A percentile compares a stretch with the other conserved stretches of the same genome.
phyloP scores from a whole-genome alignment of 2,888 invertebrate species.

The Cataglyphis rosenhaueri region DNA sequence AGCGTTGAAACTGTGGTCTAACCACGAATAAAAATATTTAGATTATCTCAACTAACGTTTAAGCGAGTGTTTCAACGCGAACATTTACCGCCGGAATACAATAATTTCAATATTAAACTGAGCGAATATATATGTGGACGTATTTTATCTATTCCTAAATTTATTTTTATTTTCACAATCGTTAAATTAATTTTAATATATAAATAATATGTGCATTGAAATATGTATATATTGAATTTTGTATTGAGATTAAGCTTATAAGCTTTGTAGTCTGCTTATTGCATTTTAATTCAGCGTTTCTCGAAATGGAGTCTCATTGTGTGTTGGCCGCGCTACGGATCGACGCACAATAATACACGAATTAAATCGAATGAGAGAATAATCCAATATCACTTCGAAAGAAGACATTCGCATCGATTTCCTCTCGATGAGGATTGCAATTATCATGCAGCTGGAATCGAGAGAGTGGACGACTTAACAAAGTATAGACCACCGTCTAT shows the following conservation, averaged over 20 bases:
- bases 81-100: background rate
- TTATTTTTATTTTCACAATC: background rate
- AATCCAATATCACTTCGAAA: slow-evolving; percentile 18
- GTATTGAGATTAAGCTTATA: background rate
- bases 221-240: background rate
- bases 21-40: slow-evolving; percentile 32
- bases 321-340: background rate
- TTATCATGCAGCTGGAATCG: slow-evolving; percentile 17
- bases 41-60: background rate
- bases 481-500: background rate
- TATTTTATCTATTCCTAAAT: background rate
- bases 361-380: slow-evolving; percentile 14
- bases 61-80: background rate
- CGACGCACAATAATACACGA: background rate
- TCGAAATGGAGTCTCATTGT: background rate
- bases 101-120: background rate
- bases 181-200: background rate
- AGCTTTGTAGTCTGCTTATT: background rate
- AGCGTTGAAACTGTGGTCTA: slow-evolving; percentile 14
- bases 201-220: background rate
- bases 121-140: background rate
- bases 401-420: slow-evolving; percentile 13
- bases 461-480: slow-evolving; percentile 22
- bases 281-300: background rate
- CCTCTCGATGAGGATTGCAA: slow-evolving; percentile 5